These are phyloP conservation scores for Hemichromis elongatus DNA, from an alignment of 2,113 vertebrate genomes.

Conservation along the genomic window DNA sequence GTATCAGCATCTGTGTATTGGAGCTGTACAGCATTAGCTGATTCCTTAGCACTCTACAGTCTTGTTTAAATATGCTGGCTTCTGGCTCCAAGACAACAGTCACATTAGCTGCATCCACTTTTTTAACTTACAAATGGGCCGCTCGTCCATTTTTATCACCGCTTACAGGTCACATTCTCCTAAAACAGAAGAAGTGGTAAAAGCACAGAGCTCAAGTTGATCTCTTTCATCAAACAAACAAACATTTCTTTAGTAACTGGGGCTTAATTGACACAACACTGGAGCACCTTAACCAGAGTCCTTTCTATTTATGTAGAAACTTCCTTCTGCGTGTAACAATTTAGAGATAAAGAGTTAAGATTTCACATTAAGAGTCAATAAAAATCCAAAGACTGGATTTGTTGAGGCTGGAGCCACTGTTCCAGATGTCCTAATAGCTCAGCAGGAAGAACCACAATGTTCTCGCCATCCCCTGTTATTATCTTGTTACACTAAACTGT, in stretches of 20 bases:
- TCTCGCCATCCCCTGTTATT: conserved; percentile 25
- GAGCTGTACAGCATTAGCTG: not conserved
- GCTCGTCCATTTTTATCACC: not conserved
- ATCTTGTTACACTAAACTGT: conserved; percentile 29
- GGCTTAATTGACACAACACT: not conserved
- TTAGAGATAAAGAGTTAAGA: not conserved
- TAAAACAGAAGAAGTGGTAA: not conserved
- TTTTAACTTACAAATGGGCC: not conserved
- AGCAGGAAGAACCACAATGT: conserved; percentile 33
- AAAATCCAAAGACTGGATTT: not conserved
- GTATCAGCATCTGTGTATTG: not conserved
- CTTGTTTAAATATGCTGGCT: not conserved
- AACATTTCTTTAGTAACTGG: not conserved
- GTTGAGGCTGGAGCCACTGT: not conserved
- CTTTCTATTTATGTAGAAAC: not conserved
- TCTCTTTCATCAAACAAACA: not conserved
- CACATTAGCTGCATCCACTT: not conserved
- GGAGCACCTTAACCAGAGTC: not conserved
- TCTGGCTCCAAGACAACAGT: not conserved
- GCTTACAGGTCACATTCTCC: not conserved
- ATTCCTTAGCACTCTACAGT: not conserved
- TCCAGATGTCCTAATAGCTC: conserved; percentile 20
- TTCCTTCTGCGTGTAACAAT: not conserved
- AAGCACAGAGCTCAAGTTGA: not conserved
- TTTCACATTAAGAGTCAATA: not conserved